Percentiles rank a stretch among this genome's conserved stretches.
These are phyloP conservation scores for Drosophila repletoides DNA, from an alignment of 1,140 invertebrate genomes.

Conservation along the genomic window DNA sequence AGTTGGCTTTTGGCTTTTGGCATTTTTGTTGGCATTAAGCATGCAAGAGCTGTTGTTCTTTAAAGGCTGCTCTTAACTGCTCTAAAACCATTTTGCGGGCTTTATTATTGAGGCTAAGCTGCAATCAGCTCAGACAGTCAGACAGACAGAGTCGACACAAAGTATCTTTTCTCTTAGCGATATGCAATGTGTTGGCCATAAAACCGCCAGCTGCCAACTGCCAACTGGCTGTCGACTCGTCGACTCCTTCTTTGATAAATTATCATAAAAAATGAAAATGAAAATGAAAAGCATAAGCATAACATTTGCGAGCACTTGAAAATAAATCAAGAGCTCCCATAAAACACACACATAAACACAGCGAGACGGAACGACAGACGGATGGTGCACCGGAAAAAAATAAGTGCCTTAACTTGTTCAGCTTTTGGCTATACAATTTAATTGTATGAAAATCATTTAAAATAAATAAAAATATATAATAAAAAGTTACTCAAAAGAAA, in stretches of 20 bases:
- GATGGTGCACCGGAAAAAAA: neutral
- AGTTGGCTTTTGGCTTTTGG: constrained; percentile 45
- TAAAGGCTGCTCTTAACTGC: constrained; percentile 22
- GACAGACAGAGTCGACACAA: too few species aligned
- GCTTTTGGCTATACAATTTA: too few species aligned
- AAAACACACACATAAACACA: constrained; percentile 34
- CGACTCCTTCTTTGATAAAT: constrained; percentile 62
- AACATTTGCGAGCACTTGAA: constrained; percentile 33
- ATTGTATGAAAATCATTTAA: too few species aligned
- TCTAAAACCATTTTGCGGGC: constrained; percentile 32
- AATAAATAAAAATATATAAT: too few species aligned
- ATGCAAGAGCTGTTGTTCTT: constrained; percentile 19
- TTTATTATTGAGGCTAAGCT: constrained; percentile 32
- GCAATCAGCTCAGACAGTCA: constrained; percentile 61
- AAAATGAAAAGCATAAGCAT: too few species aligned
- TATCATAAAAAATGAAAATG: constrained; percentile 74
- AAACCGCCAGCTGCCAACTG: constrained; percentile 33
- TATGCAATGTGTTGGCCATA: constrained; percentile 49
- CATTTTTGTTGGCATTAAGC: constrained; percentile 21
- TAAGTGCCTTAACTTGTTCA: too few species aligned
- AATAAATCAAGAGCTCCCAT: constrained; percentile 69
- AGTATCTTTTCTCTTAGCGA: constrained; percentile 20
- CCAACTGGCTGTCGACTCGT: neutral
- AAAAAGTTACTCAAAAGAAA: too few species aligned
- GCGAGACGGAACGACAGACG: neutral